Evolutionary conservation across 2,888 invertebrate genomes (phyloP).

Genomic region (Ypsolopha scabrella): DNA sequence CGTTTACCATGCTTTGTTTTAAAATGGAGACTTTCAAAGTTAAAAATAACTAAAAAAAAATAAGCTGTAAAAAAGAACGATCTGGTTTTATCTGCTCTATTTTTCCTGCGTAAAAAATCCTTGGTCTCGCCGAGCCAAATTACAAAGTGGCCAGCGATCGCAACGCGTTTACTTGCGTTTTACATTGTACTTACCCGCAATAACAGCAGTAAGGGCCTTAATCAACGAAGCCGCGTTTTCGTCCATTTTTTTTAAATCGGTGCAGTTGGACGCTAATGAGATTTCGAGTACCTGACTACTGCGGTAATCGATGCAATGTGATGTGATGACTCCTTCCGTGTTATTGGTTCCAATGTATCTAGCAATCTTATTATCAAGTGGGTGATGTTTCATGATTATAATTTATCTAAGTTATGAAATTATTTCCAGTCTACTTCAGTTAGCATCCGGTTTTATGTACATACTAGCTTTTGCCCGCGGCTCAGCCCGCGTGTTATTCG

Average conservation of each 20-base stretch:
- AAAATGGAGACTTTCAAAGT: too few relatives aligned
- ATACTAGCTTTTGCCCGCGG: too few relatives aligned
- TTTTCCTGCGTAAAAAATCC: conserved; percentile 22
- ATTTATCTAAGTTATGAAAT: not conserved
- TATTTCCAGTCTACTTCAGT: too few relatives aligned
- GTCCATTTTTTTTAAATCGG: conserved; percentile 15
- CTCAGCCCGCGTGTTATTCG: too few relatives aligned
- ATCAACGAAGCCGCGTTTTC: conserved; percentile 46
- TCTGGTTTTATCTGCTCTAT: conserved; percentile 50
- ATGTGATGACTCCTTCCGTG: not conserved
- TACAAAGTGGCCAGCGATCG: conserved; percentile 50
- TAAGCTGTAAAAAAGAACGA: conserved; percentile 14
- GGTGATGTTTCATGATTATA: not conserved
- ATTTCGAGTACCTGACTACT: not conserved
- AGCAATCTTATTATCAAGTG: not conserved
- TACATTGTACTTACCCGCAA: conserved; percentile 67
- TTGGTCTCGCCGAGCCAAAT: conserved; percentile 61
- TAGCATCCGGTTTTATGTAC: too few relatives aligned
- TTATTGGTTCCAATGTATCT: not conserved
- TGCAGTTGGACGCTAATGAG: not conserved
- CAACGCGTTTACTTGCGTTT: conserved; percentile 58
- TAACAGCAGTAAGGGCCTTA: conserved; percentile 44
- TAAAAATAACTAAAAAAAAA: too few relatives aligned
- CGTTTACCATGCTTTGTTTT: too few relatives aligned
- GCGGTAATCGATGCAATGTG: not conserved